Conservation (phyloP, 2,113 vertebrate species). For the Elaphurus davidianus region DNA sequence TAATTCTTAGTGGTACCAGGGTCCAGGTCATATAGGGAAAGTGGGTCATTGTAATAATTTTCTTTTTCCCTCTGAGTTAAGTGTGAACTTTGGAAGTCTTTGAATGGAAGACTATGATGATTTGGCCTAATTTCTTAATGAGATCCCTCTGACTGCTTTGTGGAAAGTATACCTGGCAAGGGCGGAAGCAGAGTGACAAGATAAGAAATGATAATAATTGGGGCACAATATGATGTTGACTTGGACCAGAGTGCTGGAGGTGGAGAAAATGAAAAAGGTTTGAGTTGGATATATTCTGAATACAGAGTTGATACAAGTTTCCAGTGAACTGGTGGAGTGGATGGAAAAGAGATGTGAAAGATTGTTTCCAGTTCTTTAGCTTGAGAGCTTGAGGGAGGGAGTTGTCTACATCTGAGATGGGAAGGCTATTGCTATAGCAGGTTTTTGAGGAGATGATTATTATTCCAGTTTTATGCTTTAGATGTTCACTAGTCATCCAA, state of each 20-base stretch:
- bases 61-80: background rate
- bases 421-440: background rate
- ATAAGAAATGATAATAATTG: background rate
- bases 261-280: background rate
- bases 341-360: background rate
- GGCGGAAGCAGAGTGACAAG: background rate
- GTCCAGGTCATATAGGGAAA: background rate
- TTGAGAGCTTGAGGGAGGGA: background rate
- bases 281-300: background rate
- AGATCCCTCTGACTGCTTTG: background rate
- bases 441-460: background rate
- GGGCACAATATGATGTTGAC: background rate
- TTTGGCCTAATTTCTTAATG: background rate
- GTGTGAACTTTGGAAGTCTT: background rate
- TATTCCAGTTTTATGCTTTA: background rate
- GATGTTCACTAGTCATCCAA: background rate
- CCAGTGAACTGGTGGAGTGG: background rate
- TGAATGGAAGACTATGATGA: background rate
- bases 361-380: background rate
- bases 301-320: background rate
- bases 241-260: background rate
- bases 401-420: background rate
- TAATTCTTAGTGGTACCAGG: background rate
- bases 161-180: background rate
- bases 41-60: background rate